Evolutionary conservation across 1,140 invertebrate species (phyloP).

Genomic region (Temnothorax longispinosus): DNA sequence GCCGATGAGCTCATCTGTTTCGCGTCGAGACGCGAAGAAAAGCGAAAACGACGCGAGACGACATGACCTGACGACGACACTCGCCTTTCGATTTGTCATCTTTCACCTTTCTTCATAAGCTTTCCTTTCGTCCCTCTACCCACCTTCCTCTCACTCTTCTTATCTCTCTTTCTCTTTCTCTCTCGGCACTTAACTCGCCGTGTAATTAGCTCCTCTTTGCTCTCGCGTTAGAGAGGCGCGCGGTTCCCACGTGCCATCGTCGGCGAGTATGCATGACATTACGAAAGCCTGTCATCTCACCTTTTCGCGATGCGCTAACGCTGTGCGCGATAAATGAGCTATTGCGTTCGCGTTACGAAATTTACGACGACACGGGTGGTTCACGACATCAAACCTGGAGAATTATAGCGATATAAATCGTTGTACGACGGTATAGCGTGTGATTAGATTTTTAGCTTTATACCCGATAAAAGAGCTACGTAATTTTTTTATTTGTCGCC

Average conservation of each 20-base stretch:
- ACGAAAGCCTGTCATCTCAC: slow-evolving; percentile 43
- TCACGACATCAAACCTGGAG: background rate
- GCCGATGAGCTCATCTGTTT: slow-evolving; percentile 66
- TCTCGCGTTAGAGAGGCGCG: slow-evolving; percentile 22
- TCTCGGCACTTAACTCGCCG: slow-evolving; percentile 28
- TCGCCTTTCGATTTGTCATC: slow-evolving; percentile 14
- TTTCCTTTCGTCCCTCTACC: background rate
- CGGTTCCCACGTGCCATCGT: slow-evolving; percentile 39
- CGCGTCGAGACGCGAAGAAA: slow-evolving; percentile 8
- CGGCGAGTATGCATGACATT: slow-evolving; percentile 17
- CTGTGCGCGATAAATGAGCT: slow-evolving; percentile 41
- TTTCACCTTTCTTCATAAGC: background rate
- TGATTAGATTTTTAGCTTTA: slow-evolving; percentile 32
- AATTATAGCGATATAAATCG: slow-evolving; percentile 35
- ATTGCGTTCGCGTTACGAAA: slow-evolving; percentile 46
- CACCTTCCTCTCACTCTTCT: no score
- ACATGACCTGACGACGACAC: background rate
- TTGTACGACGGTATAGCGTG: background rate
- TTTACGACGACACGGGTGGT: slow-evolving; percentile 20
- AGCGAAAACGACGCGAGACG: slow-evolving; percentile 6
- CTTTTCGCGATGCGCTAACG: slow-evolving; percentile 37
- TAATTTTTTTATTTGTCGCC: background rate
- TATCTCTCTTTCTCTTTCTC: background rate
- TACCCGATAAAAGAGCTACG: background rate
- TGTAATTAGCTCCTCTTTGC: slow-evolving; percentile 55